Percentiles rank a stretch among this genome's conserved stretches.
phyloP scores from a whole-genome alignment of 2,113 vertebrate genomes.

The Prionailurus bengalensis region DNA sequence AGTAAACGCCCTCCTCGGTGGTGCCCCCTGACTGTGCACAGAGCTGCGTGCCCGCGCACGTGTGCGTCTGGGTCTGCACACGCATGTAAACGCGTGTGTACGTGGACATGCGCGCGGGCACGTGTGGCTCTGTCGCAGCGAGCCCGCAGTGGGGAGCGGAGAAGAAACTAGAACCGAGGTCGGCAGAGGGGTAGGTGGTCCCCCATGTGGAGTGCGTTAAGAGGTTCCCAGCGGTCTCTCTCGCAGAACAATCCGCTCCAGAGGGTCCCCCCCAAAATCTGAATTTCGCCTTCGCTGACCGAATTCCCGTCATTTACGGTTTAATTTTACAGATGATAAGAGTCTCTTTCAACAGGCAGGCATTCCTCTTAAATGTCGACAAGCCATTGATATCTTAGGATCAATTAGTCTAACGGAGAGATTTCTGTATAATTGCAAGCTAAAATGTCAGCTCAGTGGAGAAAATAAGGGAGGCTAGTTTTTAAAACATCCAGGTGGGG shows the following conservation, averaged over 20 bases:
- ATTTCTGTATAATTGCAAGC: background rate
- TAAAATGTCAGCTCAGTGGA: background rate
- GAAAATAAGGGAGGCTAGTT: background rate
- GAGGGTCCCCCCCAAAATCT: background rate
- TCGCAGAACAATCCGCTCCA: background rate
- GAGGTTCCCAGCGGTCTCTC: background rate
- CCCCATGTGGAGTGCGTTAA: background rate
- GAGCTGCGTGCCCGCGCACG: fast-evolving
- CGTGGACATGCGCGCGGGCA: too few relatives aligned
- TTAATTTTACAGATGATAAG: background rate
- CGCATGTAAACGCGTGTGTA: too few relatives aligned
- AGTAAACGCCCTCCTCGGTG: too few relatives aligned
- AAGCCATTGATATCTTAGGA: background rate
- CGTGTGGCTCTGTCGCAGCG: too few relatives aligned
- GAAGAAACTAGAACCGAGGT: background rate
- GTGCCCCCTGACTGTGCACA: background rate
- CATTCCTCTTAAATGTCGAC: background rate
- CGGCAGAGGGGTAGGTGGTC: background rate
- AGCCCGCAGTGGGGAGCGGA: too few relatives aligned
- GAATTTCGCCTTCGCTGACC: background rate
- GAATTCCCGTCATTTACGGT: background rate
- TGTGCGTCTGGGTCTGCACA: background rate
- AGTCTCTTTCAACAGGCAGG: background rate
- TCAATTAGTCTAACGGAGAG: conserved; percentile 25
- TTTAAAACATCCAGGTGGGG: background rate